phyloP scores from a whole-genome alignment of 2,113 vertebrate species.

The Poecile atricapillus region DNA sequence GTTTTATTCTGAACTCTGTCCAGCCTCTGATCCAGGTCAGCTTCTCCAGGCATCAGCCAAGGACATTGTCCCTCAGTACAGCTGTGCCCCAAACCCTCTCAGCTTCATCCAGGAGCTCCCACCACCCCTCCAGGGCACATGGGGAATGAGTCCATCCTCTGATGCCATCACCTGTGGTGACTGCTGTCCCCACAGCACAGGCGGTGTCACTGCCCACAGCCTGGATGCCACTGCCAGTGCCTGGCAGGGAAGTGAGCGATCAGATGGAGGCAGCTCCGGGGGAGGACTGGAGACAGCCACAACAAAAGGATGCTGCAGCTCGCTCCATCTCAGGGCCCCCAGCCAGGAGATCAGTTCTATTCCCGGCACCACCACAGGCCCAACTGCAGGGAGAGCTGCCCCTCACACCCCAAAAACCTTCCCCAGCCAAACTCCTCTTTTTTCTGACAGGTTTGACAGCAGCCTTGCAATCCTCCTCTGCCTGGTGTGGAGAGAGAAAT shows the following conservation, averaged over 20 bases:
- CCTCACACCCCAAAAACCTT: background rate
- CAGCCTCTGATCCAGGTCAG: too few relatives aligned
- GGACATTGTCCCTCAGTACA: background rate
- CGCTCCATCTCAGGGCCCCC: background rate
- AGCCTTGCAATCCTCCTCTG: background rate
- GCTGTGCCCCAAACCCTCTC: background rate
- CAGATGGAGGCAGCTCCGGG: slow-evolving; percentile 15
- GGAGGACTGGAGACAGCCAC: background rate
- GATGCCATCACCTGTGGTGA: background rate
- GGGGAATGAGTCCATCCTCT: accelerated
- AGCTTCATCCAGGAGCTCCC: background rate
- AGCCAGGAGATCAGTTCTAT: background rate
- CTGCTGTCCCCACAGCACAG: background rate
- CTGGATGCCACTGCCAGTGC: background rate
- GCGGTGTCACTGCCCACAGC: background rate
- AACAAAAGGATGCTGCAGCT: slow-evolving; percentile 15
- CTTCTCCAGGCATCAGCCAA: background rate
- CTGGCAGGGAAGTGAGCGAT: background rate
- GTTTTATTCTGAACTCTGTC: too few relatives aligned
- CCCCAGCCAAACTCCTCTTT: background rate
- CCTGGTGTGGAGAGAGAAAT: background rate
- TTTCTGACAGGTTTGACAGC: background rate
- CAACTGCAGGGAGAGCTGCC: background rate
- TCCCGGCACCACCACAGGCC: background rate
- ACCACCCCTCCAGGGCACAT: background rate